Percentiles rank a stretch among this genome's conserved stretches.
These are phyloP conservation scores for Sandelia bainsii DNA, from an alignment of 2,797 vertebrate genomes.

Conservation along the genomic window DNA sequence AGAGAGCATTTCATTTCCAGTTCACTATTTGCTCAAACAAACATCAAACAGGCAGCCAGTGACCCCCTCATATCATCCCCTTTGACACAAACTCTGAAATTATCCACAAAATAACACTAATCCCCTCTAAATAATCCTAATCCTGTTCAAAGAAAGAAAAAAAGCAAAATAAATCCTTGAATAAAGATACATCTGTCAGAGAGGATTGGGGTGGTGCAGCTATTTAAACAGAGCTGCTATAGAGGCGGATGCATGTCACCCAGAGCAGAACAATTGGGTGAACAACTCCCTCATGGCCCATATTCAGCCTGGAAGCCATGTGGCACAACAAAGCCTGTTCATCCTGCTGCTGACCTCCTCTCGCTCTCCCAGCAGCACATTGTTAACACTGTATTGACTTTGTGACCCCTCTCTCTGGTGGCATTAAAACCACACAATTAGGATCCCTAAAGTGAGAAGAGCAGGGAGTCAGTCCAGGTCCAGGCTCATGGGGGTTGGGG, in stretches of 20 bases:
- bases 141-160: constrained; percentile 71
- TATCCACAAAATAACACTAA: constrained; percentile 77
- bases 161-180: constrained; percentile 79
- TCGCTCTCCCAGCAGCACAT: constrained; percentile 81
- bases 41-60: constrained; percentile 57
- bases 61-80: constrained; percentile 40
- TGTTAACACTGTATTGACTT: constrained; percentile 90
- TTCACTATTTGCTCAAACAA: constrained; percentile 34
- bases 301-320: constrained; percentile 87
- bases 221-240: constrained; percentile 89
- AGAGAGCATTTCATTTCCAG: constrained; percentile 18
- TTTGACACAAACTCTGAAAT: constrained; percentile 64
- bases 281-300: constrained; percentile 89
- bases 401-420: constrained; percentile 81
- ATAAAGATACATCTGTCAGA: constrained; percentile 89
- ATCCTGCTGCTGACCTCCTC: constrained; percentile 65
- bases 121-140: constrained; percentile 79
- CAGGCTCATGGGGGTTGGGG: constrained; percentile 57
- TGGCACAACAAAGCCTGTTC: constrained; percentile 89
- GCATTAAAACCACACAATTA: constrained; percentile 86
- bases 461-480: constrained; percentile 45
- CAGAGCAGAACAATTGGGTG: constrained; percentile 86
- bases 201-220: constrained; percentile 67
- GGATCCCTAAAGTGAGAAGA: constrained; percentile 81
- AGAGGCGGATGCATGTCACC: constrained; percentile 80